Evolutionary conservation across 2,113 vertebrate species (phyloP).

Genomic region (Fukomys damarensis): DNA sequence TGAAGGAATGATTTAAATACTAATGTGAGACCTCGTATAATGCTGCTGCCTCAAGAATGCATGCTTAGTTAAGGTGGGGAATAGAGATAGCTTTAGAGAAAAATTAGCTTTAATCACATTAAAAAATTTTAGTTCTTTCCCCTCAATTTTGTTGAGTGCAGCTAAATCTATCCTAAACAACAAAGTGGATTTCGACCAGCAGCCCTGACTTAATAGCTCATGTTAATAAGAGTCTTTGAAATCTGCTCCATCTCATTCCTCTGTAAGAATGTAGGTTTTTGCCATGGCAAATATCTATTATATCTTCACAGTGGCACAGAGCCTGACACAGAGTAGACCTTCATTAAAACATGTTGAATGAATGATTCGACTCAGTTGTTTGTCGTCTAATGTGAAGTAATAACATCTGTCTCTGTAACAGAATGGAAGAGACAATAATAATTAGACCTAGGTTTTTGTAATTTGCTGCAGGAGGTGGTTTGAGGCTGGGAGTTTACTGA

Average conservation of each 20-base stretch:
- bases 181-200: conserved; percentile 6
- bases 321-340: neutral
- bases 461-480: neutral
- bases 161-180: conserved; percentile 58
- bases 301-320: neutral
- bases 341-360: neutral
- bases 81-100: conserved; percentile 43
- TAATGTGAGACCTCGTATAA: conserved; percentile 43
- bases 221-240: neutral
- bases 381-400: neutral
- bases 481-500: neutral
- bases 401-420: neutral
- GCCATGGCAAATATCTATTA: neutral
- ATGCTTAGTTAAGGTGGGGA: conserved; percentile 36
- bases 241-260: neutral
- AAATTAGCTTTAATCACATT: conserved; percentile 46
- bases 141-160: neutral
- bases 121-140: neutral
- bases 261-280: neutral
- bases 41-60: conserved; percentile 59
- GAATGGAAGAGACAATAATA: neutral
- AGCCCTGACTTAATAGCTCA: neutral
- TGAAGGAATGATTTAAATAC: conserved; percentile 72
- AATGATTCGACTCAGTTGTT: neutral
- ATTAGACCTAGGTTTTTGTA: neutral